Evolutionary conservation across 2,797 vertebrate genomes (phyloP), one percentile per base, ranked within the genome.

Genomic region (Silurus lanzhouensis): DNA sequence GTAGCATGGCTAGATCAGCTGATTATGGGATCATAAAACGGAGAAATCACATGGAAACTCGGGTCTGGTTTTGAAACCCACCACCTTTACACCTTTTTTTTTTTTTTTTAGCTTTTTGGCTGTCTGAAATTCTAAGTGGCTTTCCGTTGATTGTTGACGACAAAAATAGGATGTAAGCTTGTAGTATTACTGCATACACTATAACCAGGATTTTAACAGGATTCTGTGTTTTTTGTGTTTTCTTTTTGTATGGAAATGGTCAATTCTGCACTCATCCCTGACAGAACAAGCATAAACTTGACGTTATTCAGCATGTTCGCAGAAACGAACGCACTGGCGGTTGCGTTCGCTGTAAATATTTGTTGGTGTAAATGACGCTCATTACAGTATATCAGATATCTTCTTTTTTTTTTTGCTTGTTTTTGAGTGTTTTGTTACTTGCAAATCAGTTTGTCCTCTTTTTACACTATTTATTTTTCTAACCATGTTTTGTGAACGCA

Each of bases 341-440:
- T n/a, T 60, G 25, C 31, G 10, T 84, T 61, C 8, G 6, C 55
- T 83, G 79, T 87, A 85, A 72, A 82, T 75, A 80, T 63, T n/a
- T 44, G 8, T 83, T 2, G 46, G 63, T 87, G 75, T 83, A 64
- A 22, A 52, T 85, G 60, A 10, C 5, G 5, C 17, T 61, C 38
- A 77, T 2, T 61, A n/a, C 58, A 46, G 46, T 57, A 4, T 66
- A 20, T 85, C 60, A 31, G 20, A 27, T 27, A 15, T 15, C 79
- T 14, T 14, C 71, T 9, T 48, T 61, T 52, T 20, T 22, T 64
- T 25, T 67, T 67, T 31, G 63, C 48, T 52, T 52, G 48, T 52
- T 52, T 52, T 52, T 52, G 8, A 52, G 48, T 52, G 64, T 46
- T 22, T 27, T 81, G 27, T 22, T n/a, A 25, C 67, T 25, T 80